Evolutionary conservation across 2,113 vertebrate genomes (phyloP), one percentile per base, ranked within the genome.

Genomic region (Heloderma charlesbogerti): DNA sequence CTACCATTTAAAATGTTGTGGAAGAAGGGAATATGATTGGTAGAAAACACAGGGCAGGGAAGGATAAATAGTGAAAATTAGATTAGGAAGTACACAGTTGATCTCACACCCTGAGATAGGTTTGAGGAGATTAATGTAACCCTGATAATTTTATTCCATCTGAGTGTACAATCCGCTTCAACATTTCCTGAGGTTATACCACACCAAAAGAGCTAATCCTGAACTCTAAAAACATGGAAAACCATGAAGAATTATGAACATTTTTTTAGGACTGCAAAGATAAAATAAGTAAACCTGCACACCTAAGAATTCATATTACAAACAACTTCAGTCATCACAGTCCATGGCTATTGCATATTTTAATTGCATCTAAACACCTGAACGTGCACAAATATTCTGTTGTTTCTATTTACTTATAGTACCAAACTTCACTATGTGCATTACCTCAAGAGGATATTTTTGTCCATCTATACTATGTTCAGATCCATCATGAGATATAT

Each of bases 391-490:
- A 6, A 48, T 48, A 71, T 34, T 67, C 18, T 89, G 34, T 27
- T 57, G 72, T 54, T 79, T 86, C 10, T 66, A 48, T 67, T 79
- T 8, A 43, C 3, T 54, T 66, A 77, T 16, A 90, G 29, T 4
- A 1, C 72, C 20, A 31, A 93, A 77, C 91, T 87, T 25, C 31
- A 75, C 18, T 87, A 16, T 1, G 3, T 89, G 91, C 74, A 84
- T 96, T 98, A 99, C 99, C 98, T 99, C 99, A 82, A 99, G 97
- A 63, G 99, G 99, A 96, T 98, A 99, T 94, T 98, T 99, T 92
- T 97, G 97, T 93, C 98, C 99, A 93, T 99, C 98, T 94, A 99
- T 96, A 91, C 99, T 98, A 92, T 99, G 99, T 84, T 99, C 99
- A 2, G 99, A 99, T 88, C 99, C 99, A 0, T 99, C 99, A 13